Conservation (phyloP, 2,888 invertebrate genomes). For the Iselma pallidipennis region DNA sequence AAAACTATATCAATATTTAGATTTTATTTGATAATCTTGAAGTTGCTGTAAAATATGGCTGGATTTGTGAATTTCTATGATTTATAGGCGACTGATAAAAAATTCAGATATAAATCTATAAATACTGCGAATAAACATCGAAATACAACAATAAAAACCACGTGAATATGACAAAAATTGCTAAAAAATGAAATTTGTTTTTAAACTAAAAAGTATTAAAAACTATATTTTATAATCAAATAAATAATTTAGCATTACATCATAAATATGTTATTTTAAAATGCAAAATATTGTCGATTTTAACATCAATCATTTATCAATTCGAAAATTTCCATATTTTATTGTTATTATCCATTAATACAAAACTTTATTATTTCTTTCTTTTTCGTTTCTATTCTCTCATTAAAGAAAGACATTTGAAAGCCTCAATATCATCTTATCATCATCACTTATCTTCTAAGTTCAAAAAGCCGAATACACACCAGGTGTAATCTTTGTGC, state of each 20-base stretch:
- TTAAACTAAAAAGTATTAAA: too few relatives aligned
- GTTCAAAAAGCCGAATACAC: not conserved
- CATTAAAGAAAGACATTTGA: not conserved
- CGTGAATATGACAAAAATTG: too few relatives aligned
- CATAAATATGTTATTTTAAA: too few relatives aligned
- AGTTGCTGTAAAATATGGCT: too few relatives aligned
- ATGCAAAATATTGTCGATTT: too few relatives aligned
- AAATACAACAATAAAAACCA: not conserved
- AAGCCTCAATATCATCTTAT: not conserved
- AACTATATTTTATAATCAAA: too few relatives aligned
- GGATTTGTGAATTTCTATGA: too few relatives aligned
- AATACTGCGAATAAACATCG: not conserved
- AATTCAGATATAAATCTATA: not conserved
- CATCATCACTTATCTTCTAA: not conserved
- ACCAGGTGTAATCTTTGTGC: not conserved
- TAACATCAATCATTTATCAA: not conserved
- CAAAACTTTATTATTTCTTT: not conserved
- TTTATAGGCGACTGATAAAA: too few relatives aligned
- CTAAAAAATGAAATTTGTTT: not conserved
- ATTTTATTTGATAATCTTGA: too few relatives aligned
- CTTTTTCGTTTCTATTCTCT: not conserved
- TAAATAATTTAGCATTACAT: too few relatives aligned
- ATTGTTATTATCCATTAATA: not conserved
- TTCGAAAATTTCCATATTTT: not conserved
- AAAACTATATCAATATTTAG: too few relatives aligned